Conservation (phyloP, 2,888 invertebrate genomes). For the Sacculina carcini region DNA sequence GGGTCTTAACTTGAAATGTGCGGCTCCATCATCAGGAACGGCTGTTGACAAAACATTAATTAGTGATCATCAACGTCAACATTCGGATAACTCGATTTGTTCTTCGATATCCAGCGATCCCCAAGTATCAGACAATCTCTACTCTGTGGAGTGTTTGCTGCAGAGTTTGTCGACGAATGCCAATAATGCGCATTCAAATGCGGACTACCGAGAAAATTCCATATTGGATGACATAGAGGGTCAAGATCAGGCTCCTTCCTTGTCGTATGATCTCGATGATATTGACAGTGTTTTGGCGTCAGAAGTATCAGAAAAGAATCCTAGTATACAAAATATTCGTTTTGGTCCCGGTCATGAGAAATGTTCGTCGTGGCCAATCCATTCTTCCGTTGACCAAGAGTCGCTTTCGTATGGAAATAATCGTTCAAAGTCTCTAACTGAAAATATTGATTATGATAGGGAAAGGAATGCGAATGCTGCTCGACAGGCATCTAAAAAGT, state of each 20-base stretch:
- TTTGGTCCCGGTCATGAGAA: slow-evolving; percentile 45
- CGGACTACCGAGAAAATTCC: not conserved
- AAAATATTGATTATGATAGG: slow-evolving; percentile 39
- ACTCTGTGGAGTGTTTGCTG: not conserved
- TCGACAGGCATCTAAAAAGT: slow-evolving; percentile 33
- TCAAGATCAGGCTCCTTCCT: not conserved
- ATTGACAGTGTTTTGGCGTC: not conserved
- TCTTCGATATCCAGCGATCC: not conserved
- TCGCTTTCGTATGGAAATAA: slow-evolving; percentile 24
- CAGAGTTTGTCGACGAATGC: not conserved
- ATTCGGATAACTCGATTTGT: not conserved
- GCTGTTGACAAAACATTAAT: not conserved
- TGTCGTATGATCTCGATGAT: not conserved
- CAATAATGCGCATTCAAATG: no score
- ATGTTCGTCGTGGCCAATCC: slow-evolving; percentile 45
- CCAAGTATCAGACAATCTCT: not conserved
- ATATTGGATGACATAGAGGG: not conserved
- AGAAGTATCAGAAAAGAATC: slow-evolving; percentile 27
- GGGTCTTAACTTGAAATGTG: slow-evolving; percentile 9
- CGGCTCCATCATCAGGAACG: slow-evolving; percentile 3
- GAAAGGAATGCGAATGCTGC: slow-evolving; percentile 34
- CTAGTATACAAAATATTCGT: slow-evolving; percentile 35
- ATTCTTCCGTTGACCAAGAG: slow-evolving; percentile 24
- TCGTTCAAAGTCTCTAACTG: slow-evolving; percentile 41
- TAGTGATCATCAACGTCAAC: not conserved